These are phyloP conservation scores for Bujurquina vittata DNA, from an alignment of 2,113 vertebrate species.

Conservation along the genomic window DNA sequence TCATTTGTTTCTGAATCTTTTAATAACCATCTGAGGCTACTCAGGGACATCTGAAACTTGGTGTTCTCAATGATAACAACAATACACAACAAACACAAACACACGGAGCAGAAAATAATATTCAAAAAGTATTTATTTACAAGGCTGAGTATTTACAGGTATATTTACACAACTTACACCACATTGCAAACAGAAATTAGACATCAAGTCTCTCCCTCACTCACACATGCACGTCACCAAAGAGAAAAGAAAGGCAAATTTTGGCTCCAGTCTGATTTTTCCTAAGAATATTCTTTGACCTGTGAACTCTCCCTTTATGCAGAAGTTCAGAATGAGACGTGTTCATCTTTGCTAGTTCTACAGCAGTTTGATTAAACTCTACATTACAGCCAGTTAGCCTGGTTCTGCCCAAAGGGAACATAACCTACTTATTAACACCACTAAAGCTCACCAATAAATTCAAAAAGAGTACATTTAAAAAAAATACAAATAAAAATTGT, in stretches of 20 bases:
- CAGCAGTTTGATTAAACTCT: not conserved
- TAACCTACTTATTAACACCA: not conserved
- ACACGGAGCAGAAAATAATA: not conserved
- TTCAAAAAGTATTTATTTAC: slow-evolving; percentile 76
- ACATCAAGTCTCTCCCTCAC: not conserved
- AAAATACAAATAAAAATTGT: not conserved
- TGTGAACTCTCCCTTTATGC: not conserved
- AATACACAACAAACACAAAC: not conserved
- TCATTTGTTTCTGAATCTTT: too few relatives aligned
- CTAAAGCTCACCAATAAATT: not conserved
- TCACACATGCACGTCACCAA: not conserved
- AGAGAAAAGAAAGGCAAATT: not conserved
- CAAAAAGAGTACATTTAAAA: too few relatives aligned
- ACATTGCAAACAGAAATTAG: not conserved
- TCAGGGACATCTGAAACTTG: not conserved
- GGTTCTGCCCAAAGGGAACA: not conserved
- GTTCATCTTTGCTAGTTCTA: not conserved
- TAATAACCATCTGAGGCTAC: not conserved
- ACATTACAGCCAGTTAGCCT: not conserved
- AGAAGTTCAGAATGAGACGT: not conserved
- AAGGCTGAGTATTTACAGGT: slow-evolving; percentile 65
- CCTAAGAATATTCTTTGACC: not conserved
- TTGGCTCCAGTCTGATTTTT: not conserved
- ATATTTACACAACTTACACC: slow-evolving; percentile 64
- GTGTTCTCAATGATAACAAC: not conserved